Evolutionary conservation across 1,140 invertebrate genomes (phyloP).

Genomic region (Aleiodes sp.): DNA sequence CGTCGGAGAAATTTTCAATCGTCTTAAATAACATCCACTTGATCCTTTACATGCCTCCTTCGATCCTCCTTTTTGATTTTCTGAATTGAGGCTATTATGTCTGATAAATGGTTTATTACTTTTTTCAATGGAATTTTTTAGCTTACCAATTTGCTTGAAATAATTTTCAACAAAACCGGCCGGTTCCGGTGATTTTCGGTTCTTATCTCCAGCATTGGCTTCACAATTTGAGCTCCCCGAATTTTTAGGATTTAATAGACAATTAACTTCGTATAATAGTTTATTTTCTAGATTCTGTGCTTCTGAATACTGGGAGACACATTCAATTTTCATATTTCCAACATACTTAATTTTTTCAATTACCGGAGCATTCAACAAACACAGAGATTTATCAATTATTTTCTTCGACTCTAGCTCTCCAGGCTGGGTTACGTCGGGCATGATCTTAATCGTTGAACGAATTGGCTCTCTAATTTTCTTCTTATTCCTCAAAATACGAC

Average conservation of each 20-base stretch:
- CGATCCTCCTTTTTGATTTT: constrained; percentile 28
- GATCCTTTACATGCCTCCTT: constrained; percentile 42
- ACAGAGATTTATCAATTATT: not conserved
- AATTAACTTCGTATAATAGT: constrained; percentile 44
- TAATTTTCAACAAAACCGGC: constrained; percentile 53
- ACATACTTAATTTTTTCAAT: constrained; percentile 52
- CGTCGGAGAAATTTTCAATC: constrained; percentile 62
- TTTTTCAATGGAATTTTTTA: constrained; percentile 49
- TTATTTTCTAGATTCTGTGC: constrained; percentile 44
- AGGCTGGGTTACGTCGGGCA: not conserved
- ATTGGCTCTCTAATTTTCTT: constrained; percentile 40
- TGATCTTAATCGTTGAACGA: not conserved
- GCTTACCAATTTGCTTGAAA: constrained; percentile 57
- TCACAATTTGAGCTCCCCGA: not conserved
- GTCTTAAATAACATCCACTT: constrained; percentile 51
- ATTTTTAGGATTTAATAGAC: constrained; percentile 12
- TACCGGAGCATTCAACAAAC: constrained; percentile 1
- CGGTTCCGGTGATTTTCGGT: constrained; percentile 42
- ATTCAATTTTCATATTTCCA: constrained; percentile 38
- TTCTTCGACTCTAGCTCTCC: constrained; percentile 1
- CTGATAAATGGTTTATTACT: constrained; percentile 44
- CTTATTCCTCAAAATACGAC: constrained; percentile 43
- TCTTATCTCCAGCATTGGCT: constrained; percentile 24
- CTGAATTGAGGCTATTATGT: constrained; percentile 38
- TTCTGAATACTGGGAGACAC: constrained; percentile 25